Base-by-base conservation (phyloP, 1,140 invertebrate genomes). In the Callitettix versicolor region DNA sequence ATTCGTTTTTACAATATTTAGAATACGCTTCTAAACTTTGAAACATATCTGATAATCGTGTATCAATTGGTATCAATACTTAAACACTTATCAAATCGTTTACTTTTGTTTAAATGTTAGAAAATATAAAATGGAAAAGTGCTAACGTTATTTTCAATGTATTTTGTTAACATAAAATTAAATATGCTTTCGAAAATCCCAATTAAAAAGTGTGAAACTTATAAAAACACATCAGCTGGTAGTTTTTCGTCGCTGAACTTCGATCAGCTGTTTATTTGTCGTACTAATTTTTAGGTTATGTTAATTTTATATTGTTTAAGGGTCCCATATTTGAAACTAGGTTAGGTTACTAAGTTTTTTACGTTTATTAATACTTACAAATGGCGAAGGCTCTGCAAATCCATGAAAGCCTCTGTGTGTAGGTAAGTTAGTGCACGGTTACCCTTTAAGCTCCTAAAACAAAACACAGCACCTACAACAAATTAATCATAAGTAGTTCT, bases 391-490 rank as follows among this genome's bases (percentile, higher is more conserved):
- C 75, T 77, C n/a, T 71, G 65, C 15, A 82, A 68, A 14, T 82
- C 81, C 42, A 72, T 67, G 56, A 90, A 90, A 1, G 83, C 79
- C 56, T 81, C 68, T 14, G 77, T 72, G 59, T 79, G 76, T 9
- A 90, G 60, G 24, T 67, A 63, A 38, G 61, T 73, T 20, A 90
- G 67, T 26, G 75, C 69, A 12, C 68, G 72, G 64, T 86, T 86
- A 50, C 80, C 82, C 60, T 77, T 79, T 15, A 88, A 73, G 60
- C 79, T 80, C 58, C 86, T 89, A 65, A 40, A 71, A 72, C 24
- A 41, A 52, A 51, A 26, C n/a, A 24, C 11, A 47, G 44, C 22
- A 20, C 6, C 21, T 15, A n/a, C n/a, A n/a, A n/a, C n/a, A n/a
- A n/a, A n/a, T n/a, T n/a, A n/a, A n/a, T n/a, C n/a, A n/a, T n/a